Base-by-base conservation (phyloP, 2,888 invertebrate genomes). In the Pristionchus japonicus region DNA sequence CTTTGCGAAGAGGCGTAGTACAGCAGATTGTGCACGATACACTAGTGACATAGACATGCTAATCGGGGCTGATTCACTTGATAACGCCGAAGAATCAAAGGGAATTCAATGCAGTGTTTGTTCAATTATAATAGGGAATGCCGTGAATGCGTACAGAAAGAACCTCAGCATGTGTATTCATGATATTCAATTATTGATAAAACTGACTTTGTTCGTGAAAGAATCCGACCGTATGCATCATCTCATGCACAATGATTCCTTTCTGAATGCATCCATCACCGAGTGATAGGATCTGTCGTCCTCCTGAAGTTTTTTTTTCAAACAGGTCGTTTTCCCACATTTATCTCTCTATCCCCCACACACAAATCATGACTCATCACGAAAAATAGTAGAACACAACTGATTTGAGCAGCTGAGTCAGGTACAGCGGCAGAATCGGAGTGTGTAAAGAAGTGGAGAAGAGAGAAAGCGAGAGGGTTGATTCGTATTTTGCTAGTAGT, bases 201-300 rank as follows among this genome's bases (percentile, higher is more conserved):
- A 61, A 85, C 86, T 84, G 47, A 91, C 93, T 94, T 88, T 94
- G 94, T 82, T 95, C 94, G 84, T 94, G 94, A 88, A 94, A 95
- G 87, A 94, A 94, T 2, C 94, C 94, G 11, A 94, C 93, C 0
- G 94, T 93, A 85, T 94, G 94, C 91, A 94, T 94, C 11, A 94
- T 90, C 86, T 94, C 94, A 85, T 94, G 94, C 43, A 94, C 93
- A 61, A 94, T 94, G 37, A 94, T 94, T 52, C 94, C 94, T 83
- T 93, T 94, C 74, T 93, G 94, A 70, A 94, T 94, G 87, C 94
- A 94, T 11, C 94, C 94, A 74, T 93, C 93, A 4, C 94, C 94
- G 64, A 94, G 90, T 67, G 94, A 94, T 2, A 94, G 93, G 17
- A 93, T 93, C 87, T 94, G 94, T 88, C 93, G 94, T 31, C 94